phyloP scores from a whole-genome alignment of 2,113 vertebrate genomes.

The Lamprotornis superbus region DNA sequence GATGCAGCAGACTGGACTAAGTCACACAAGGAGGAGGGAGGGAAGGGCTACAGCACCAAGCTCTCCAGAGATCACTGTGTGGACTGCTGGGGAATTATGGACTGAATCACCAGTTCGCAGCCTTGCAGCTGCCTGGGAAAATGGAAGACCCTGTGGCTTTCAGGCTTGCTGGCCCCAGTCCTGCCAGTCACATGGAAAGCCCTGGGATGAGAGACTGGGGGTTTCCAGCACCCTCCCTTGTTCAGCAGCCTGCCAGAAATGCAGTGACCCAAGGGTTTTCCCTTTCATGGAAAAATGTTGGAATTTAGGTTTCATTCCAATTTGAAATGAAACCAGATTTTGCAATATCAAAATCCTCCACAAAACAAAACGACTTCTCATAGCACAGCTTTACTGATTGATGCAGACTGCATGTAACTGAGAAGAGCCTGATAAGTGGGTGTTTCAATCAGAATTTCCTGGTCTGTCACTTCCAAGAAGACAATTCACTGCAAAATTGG shows the following conservation, averaged over 20 bases:
- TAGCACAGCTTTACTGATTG: neutral
- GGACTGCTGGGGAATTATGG: neutral
- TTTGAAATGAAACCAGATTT: constrained; percentile 33
- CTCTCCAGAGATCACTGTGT: neutral
- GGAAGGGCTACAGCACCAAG: neutral
- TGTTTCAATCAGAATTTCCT: constrained; percentile 44
- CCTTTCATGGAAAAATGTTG: constrained; percentile 3
- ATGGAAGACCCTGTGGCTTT: neutral
- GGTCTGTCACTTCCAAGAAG: constrained; percentile 30
- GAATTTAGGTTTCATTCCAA: constrained; percentile 32
- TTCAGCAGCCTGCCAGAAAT: constrained; percentile 5
- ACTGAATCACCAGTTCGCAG: neutral
- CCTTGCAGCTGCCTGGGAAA: neutral
- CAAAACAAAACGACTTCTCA: neutral
- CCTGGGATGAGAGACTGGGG: neutral
- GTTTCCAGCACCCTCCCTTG: neutral
- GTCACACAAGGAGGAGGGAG: neutral
- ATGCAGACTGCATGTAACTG: neutral
- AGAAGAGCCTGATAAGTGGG: neutral
- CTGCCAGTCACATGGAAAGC: neutral
- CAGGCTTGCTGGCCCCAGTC: neutral
- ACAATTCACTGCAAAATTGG: neutral
- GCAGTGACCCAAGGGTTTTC: constrained; percentile 1
- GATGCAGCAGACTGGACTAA: neutral
- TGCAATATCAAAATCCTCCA: neutral